Evolutionary conservation across 2,113 vertebrate species (phyloP), one percentile per base, ranked within the genome.

Genomic region (Xenopus borealis): DNA sequence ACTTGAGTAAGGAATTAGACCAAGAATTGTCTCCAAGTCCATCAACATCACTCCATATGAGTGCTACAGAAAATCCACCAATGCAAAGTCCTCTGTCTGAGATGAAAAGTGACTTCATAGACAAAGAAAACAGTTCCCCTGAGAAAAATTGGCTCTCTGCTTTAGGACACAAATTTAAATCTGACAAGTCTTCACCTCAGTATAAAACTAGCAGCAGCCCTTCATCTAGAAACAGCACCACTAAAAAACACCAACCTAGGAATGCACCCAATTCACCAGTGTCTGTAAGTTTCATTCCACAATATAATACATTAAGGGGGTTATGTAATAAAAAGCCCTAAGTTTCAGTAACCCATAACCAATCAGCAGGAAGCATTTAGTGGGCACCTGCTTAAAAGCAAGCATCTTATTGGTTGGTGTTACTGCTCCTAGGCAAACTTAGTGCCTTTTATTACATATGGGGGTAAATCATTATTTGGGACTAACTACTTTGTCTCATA

Each of bases 71-170:
- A 3, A 71, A 81, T 0, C 63, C 82, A 0, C 59, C 69, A 75
- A 75, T 83, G 57, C 71, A 82, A 62, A 80, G 82, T 64, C 1
- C 72, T 62, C 72, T n/a, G 7, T 55, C 53, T 16, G 47, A 50
- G 46, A 81, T 87, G 80, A 81, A 72, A 13, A 23, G 79, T 52
- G 83, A 81, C 17, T 71, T 78, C 17, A 75, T 61, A 27, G 91
- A 90, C 78, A 98, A 98, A 76, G 97, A 99, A 83, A 99, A 99
- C 57, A 88, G 79, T 79, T 93, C 90, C 20, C 94, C 93, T 11
- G 85, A 84, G 62, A 84, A 80, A 10, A 93, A 95, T 80, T 99
- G 97, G 96, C 81, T 98, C 66, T 91, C 94, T 46, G 93, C 81
- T 72, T 86, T 98, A 84, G 89, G 94, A 66, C 92, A 92, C 81